phyloP scores from a whole-genome alignment of 2,888 invertebrate species.

The Flexamia atlantica region DNA sequence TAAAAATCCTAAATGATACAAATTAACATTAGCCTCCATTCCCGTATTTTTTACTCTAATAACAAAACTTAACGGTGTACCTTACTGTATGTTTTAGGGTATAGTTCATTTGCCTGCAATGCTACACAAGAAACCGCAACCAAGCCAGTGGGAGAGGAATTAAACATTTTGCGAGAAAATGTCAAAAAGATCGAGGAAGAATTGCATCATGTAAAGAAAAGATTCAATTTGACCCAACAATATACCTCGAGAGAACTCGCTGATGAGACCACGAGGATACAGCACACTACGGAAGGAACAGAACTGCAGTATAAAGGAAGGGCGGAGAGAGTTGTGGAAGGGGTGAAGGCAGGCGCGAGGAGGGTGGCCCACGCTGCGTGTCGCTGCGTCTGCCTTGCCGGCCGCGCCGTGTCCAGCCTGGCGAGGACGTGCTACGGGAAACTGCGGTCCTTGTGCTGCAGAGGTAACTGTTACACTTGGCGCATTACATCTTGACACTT shows the following conservation, averaged over 20 bases:
- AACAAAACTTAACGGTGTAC: too few species aligned
- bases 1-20: too few species aligned
- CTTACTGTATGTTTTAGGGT: too few species aligned
- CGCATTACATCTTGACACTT: too few species aligned
- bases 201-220: conserved; percentile 12
- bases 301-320: neutral
- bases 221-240: neutral
- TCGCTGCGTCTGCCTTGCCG: neutral
- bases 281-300: neutral
- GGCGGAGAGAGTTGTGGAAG: neutral
- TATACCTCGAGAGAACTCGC: neutral
- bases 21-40: too few species aligned
- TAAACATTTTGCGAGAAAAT: neutral
- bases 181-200: neutral
- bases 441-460: neutral
- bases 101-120: neutral
- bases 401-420: neutral
- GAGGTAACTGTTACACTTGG: too few species aligned
- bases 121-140: neutral
- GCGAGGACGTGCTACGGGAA: neutral
- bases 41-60: too few species aligned
- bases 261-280: neutral
- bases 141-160: neutral
- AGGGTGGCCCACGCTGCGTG: neutral
- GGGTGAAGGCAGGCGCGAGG: neutral